A percentile compares a stretch with the other conserved stretches of the same genome.
phyloP scores from a whole-genome alignment of 30 jellyfish, hydroid and myxozoan species.

The Aurelia aurita region DNA sequence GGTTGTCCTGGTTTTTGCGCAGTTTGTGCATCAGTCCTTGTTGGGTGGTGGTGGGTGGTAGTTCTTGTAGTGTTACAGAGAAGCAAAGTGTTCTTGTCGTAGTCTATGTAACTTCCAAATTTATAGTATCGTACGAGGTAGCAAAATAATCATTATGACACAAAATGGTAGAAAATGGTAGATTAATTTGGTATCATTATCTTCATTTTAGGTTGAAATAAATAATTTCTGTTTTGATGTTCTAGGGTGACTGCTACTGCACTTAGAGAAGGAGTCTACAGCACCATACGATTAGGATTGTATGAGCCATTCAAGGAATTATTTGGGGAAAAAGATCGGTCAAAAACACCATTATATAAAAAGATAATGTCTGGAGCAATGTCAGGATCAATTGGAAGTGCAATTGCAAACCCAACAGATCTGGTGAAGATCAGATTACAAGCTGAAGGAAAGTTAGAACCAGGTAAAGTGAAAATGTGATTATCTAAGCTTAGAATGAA shows the following conservation, averaged over 20 bases:
- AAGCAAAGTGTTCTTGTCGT: no score
- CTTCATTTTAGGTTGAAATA: neutral
- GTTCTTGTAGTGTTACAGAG: no score
- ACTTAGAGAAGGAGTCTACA: conserved; percentile 88
- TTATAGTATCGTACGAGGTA: no score
- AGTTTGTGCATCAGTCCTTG: no score
- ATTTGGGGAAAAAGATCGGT: conserved; percentile 67
- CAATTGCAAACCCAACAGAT: conserved; percentile 93
- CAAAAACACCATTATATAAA: conserved; percentile 72
- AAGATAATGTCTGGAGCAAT: conserved; percentile 90
- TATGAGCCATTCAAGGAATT: conserved; percentile 88
- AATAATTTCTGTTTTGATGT: neutral
- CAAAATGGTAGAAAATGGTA: no score
- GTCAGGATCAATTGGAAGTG: conserved; percentile 91
- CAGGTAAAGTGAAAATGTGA: conserved; percentile 27
- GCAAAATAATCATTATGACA: no score
- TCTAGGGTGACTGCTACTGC: conserved; percentile 73
- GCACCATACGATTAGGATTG: conserved; percentile 88
- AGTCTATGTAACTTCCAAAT: no score
- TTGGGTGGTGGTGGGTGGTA: no score
- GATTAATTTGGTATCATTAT: neutral
- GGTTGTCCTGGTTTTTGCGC: no score
- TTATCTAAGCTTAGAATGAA: no score
- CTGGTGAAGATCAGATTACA: conserved; percentile 87
- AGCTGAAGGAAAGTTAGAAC: conserved; percentile 76